Base-by-base conservation (phyloP, 2,888 invertebrate genomes). In the Oscheius sp. region DNA sequence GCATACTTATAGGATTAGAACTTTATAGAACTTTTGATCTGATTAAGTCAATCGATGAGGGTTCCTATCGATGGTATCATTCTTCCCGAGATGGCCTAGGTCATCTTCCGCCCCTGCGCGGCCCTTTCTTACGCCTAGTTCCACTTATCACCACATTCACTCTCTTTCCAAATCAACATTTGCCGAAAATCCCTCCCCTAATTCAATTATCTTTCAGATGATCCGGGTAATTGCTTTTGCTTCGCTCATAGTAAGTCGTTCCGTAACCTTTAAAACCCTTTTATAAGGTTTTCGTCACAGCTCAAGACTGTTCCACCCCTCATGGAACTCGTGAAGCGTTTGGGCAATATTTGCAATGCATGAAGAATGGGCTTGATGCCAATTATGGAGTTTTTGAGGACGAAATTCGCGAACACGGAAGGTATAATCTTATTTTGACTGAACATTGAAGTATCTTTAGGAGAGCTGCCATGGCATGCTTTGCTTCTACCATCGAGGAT, bases 401-500 rank as follows among this genome's bases (percentile, higher is more conserved):
- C 58, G 88, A 88, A 72, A 78, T 88, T 62, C 81, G 81, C n/a
- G 80, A 84, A 62, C 85, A 88, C 74, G 83, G 84, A 58, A 81
- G 83, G 86, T 85, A 70, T 10, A 48, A 58, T 48, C 10, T 2
- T 1, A n/a, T 11, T 5, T 29, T 50, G 42, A 4, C 2, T 10
- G 47, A 58, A 59, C 58, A 1, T 55, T 35, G n/a, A 42, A 5
- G 4, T 42, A 3, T 7, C 42, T 42, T 42, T 76, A 86, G 87
- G 65, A 81, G 83, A 66, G 88, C 88, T 29, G 88, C 86, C 21
- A 78, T 78, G 48, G 76, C 86, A 4, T 88, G 88, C 70, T 88
- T 88, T 70, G 85, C 88, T 7, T 84, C 85, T 1, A 81, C 82
- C 9, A 87, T 88, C 77, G 85, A 83, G 11, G 88, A 88, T 62